Evolutionary conservation across 2,797 vertebrate species (phyloP).

Genomic region (Tympanoctomys barrerae): DNA sequence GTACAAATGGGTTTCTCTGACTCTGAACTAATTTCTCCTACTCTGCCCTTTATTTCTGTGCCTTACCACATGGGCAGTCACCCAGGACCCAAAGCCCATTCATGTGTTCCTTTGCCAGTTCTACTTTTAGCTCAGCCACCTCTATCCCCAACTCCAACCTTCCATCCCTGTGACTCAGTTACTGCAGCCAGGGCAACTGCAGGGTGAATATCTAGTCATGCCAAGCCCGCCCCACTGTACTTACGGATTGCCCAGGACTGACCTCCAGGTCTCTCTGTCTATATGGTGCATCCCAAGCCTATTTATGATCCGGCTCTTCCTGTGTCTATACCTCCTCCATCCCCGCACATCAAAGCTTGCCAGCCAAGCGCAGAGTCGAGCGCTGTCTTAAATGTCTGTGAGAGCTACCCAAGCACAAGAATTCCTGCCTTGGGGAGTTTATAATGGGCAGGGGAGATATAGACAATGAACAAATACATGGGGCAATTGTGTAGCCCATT

Average conservation of each 20-base stretch:
- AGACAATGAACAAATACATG: neutral
- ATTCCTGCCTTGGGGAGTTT: too few species aligned
- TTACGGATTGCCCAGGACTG: too few species aligned
- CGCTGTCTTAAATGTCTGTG: fast-evolving
- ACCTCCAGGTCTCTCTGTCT: neutral
- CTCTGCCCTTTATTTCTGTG: neutral
- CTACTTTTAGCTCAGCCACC: neutral
- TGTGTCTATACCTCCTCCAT: fast-evolving
- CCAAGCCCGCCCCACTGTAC: too few species aligned
- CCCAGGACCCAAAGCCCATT: neutral
- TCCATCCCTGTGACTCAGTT: fast-evolving
- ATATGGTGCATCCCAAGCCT: fast-evolving
- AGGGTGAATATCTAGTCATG: fast-evolving
- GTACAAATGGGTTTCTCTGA: neutral
- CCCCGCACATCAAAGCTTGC: neutral
- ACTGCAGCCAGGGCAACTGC: neutral
- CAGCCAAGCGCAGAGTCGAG: neutral
- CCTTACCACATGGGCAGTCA: fast-evolving
- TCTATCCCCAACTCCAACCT: too few species aligned
- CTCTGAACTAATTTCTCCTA: neutral
- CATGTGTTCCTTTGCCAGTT: fast-evolving
- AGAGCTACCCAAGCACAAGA: fast-evolving
- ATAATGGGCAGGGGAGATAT: fast-evolving
- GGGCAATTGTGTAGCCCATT: fast-evolving
- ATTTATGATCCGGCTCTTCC: fast-evolving